Percentiles rank a stretch among this genome's conserved stretches.
Evolutionary conservation across 1,140 invertebrate genomes (phyloP).

Genomic region (Zaprionus gabonicus): DNA sequence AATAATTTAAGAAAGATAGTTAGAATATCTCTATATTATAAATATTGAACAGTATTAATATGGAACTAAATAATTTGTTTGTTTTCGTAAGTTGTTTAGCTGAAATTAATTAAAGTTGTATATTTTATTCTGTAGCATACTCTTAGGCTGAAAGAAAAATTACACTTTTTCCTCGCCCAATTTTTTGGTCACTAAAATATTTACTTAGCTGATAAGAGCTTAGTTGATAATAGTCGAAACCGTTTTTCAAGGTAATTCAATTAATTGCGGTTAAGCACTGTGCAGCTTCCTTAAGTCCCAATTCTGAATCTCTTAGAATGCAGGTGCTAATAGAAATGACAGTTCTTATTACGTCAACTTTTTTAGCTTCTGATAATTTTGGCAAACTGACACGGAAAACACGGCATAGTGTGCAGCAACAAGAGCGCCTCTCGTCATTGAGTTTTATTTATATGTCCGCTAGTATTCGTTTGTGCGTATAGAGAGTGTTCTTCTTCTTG

Average conservation of each 20-base stretch:
- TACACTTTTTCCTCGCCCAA: not conserved
- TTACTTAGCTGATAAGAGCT: slow-evolving; percentile 46
- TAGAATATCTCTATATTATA: no score
- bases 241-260: slow-evolving; percentile 21
- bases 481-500: not conserved
- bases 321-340: slow-evolving; percentile 37
- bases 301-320: slow-evolving; percentile 36
- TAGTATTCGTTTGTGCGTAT: slow-evolving; percentile 13
- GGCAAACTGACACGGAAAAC: slow-evolving; percentile 70
- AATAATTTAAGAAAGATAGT: not conserved
- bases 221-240: slow-evolving; percentile 27
- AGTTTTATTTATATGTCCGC: slow-evolving; percentile 68
- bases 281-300: slow-evolving; percentile 33
- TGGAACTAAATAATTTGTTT: not conserved
- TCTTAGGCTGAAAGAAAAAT: slow-evolving; percentile 23
- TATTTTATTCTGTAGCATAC: slow-evolving; percentile 16
- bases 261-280: slow-evolving; percentile 44
- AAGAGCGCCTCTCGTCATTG: slow-evolving; percentile 69
- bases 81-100: not conserved
- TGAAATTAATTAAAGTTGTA: not conserved
- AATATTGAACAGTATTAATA: no score
- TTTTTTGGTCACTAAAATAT: slow-evolving; percentile 5
- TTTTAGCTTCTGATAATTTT: slow-evolving; percentile 40
- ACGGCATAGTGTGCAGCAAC: slow-evolving; percentile 41
- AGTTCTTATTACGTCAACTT: slow-evolving; percentile 8